Conservation (phyloP, 2,888 invertebrate species). For the Pachliopta kotzebuea region DNA sequence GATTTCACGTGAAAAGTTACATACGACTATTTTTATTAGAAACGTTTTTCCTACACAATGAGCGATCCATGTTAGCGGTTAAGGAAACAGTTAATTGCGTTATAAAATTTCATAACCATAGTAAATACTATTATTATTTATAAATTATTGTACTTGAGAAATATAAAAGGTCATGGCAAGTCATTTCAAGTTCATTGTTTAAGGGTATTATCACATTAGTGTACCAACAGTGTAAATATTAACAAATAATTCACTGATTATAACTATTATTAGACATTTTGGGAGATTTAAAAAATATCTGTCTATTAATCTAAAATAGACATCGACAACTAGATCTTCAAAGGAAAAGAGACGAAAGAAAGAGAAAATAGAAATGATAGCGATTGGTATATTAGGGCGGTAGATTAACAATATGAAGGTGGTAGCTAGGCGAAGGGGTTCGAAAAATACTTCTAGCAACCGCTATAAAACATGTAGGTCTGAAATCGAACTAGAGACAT, state of each 20-base stretch:
- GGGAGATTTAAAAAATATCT: no score
- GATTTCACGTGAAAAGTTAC: background rate
- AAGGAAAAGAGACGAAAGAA: no score
- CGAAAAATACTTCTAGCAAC: no score
- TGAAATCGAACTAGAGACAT: no score
- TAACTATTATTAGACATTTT: no score
- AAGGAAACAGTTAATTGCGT: conserved; percentile 27
- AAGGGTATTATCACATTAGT: conserved; percentile 15
- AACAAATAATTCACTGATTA: background rate
- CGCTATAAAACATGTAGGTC: no score
- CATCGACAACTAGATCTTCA: no score
- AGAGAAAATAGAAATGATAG: background rate
- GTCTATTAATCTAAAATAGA: no score
- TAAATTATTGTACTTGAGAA: conserved; percentile 22
- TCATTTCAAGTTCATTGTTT: conserved; percentile 22
- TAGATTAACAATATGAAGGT: no score
- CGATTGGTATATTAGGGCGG: no score
- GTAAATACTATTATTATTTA: conserved; percentile 7
- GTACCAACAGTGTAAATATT: background rate
- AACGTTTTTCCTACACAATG: conserved; percentile 5
- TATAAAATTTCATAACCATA: conserved; percentile 25
- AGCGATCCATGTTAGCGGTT: conserved; percentile 8
- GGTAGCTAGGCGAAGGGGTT: no score
- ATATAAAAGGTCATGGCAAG: conserved; percentile 27
- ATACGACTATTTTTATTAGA: background rate